Evolutionary conservation across 2,888 invertebrate species (phyloP), one percentile per base, ranked within the genome.

Genomic region (Zygaena filipendulae): DNA sequence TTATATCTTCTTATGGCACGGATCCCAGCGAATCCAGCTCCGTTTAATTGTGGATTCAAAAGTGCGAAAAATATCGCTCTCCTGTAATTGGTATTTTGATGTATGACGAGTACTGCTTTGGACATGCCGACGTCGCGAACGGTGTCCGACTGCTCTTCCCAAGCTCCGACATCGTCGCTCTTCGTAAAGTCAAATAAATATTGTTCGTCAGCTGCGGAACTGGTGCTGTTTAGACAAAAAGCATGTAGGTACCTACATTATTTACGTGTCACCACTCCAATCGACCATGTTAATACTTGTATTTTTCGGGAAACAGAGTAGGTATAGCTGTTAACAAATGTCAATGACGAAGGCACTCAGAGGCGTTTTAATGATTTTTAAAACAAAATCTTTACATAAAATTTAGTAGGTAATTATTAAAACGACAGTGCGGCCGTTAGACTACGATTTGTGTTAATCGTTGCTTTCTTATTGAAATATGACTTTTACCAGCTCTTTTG

Each of bases 11-110:
- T 71, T 8, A 62, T 44, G n/a, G 71, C 79, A 35, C 83, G 57
- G 35, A 84, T 72, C 7, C 87, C 87, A 14, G 86, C 86, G 52
- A 87, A 87, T 2, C 86, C 85, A 11, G 87, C 87, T 1, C 87
- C 87, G 39, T 87, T 86, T 5, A 81, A 69, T 58, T 87, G 87
- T 3, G 87, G 87, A 49, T 86, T 87, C 11, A 87, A 49, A 25
- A 87, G 56, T 3, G 83, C 82, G 43, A 87, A 87, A 42, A 87
- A 83, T 43, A 87, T 67, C 1, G 84, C 87, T 49, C 85, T 58
- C 47, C 84, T 82, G 38, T 83, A 86, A 16, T 77, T 57, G 38
- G 71, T 63, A 23, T 86, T 85, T 43, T 82, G 80, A 46, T 87
- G 86, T 14, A 86, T 55, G 4, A 74, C 70, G 14, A 87, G 47